Evolutionary conservation across 2,888 invertebrate species (phyloP), one percentile per base, ranked within the genome.

Genomic region (Rhagophthalmus giganteus): DNA sequence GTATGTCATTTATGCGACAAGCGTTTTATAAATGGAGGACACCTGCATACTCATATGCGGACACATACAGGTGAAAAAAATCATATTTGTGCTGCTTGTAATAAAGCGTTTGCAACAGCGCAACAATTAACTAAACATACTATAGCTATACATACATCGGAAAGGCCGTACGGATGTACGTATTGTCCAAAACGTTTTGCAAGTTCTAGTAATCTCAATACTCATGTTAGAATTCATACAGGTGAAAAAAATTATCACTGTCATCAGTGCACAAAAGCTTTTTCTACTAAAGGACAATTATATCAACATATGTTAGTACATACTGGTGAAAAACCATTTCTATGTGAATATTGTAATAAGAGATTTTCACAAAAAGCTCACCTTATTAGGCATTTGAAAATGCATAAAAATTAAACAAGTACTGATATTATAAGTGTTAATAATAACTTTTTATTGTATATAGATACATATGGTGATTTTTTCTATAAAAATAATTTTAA

Each of bases 41-140:
- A 76, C 58, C 59, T 76, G 24, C 74, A 75, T 51, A 75, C 74
- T 0, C 75, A 76, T 51, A 74, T 76, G 75, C 60, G 74, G 45
- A 75, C 73, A 2, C 74, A 75, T 55, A 76, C 76, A 0, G 76
- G 75, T 2, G 75, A 76, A 49, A 76, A 75, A 54, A 74, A 74
- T 50, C 75, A 76, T 54, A 60, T 73, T n/a, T 76, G 76, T 59
- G 66, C 70, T 1, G 70, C 71, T 6, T 76, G 76, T 47, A 68
- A 58, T 37, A 76, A 75, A 61, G 74, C 73, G 2, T 76, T 76
- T 59, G 72, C 75, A 0, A 76, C 75, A 2, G 72, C 74, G 1
- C 75, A 76, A 57, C 74, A 76, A 54, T 56, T 76, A 30, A 74
- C 73, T 1, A 76, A 76, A 59, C 75, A 76, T 55, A 74, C 74